Conservation (phyloP, 1,140 invertebrate species). For the Drosophila ogumai region DNA sequence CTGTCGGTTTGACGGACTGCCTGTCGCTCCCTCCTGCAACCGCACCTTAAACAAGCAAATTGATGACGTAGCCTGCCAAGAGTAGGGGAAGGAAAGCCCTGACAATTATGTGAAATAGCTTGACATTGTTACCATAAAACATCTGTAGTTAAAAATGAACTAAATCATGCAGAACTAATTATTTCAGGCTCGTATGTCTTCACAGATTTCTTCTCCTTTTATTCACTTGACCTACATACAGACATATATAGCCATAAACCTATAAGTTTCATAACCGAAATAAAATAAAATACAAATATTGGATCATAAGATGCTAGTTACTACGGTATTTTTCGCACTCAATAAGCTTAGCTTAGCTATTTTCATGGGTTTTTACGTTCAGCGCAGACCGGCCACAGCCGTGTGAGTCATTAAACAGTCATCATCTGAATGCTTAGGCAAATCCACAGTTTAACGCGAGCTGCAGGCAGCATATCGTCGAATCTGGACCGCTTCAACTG, state of each 20-base stretch:
- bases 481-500: conserved; percentile 9
- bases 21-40: conserved; percentile 5
- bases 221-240: conserved; percentile 17
- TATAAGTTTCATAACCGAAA: not conserved
- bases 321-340: not conserved
- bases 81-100: not conserved
- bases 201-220: not conserved
- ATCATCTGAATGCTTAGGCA: conserved; percentile 1
- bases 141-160: not conserved
- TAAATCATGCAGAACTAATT: not conserved
- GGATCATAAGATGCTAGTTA: not conserved
- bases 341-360: not conserved
- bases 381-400: not conserved
- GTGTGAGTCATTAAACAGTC: conserved; percentile 11
- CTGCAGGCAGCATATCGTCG: conserved; percentile 7
- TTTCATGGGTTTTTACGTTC: not conserved
- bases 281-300: not conserved
- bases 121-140: not conserved
- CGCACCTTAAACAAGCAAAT: conserved; percentile 42
- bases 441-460: not conserved
- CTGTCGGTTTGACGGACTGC: not conserved
- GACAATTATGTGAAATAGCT: conserved; percentile 8
- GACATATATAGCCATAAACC: no score
- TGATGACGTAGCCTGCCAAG: conserved; percentile 1
- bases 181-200: not conserved